phyloP scores from a whole-genome alignment of 2,888 invertebrate species.

The Meghimatium bilineatum region DNA sequence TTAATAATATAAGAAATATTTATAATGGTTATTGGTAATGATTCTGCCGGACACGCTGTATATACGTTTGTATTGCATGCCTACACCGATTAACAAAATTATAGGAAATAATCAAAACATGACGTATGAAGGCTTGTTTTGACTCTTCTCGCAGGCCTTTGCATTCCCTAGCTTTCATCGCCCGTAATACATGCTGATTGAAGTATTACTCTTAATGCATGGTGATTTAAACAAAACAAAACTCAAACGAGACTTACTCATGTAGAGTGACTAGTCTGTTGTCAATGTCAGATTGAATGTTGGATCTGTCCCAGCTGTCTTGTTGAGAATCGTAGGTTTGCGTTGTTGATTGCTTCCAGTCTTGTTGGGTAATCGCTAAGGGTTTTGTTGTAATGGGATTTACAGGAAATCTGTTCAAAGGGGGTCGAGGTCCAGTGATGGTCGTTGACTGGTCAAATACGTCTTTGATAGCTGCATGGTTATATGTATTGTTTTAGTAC shows the following conservation, averaged over 20 bases:
- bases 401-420: neutral
- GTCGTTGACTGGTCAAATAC: neutral
- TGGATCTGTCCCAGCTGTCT: neutral
- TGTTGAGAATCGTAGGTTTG: constrained; percentile 66
- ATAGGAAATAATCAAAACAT: too few relatives aligned
- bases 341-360: constrained; percentile 65
- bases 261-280: constrained; percentile 64
- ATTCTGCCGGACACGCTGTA: too few relatives aligned
- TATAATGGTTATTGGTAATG: too few relatives aligned
- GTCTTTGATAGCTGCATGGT: neutral
- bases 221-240: too few relatives aligned
- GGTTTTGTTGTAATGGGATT: neutral
- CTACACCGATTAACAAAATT: too few relatives aligned
- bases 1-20: too few relatives aligned
- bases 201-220: too few relatives aligned
- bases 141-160: too few relatives aligned
- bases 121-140: too few relatives aligned
- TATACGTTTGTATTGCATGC: too few relatives aligned
- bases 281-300: constrained; percentile 67
- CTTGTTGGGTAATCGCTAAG: neutral
- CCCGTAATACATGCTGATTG: too few relatives aligned
- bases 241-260: neutral
- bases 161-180: too few relatives aligned
- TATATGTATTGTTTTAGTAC: neutral
- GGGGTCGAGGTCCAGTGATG: neutral